Conservation (phyloP, 2,888 invertebrate genomes). For the Drosophila tanythrix region DNA sequence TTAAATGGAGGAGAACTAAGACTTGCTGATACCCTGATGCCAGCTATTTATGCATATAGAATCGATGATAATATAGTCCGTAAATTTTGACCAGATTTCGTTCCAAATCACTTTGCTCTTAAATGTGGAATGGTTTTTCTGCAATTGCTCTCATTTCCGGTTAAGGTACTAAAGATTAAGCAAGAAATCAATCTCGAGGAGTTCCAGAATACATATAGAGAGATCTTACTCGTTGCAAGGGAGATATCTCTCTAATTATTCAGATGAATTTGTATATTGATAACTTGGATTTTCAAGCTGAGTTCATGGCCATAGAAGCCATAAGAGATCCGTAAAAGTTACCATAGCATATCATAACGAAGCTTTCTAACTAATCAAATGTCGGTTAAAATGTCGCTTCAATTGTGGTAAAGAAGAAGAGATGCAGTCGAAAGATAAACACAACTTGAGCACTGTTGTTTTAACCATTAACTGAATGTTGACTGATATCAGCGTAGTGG, state of each 20-base stretch:
- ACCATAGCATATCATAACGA: neutral
- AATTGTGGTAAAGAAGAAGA: neutral
- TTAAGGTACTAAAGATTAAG: neutral
- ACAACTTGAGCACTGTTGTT: neutral
- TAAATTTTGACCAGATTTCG: no score
- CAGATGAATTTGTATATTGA: neutral
- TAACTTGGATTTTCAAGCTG: no score
- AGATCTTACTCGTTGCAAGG: neutral
- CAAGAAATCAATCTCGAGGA: neutral
- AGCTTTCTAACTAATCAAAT: neutral
- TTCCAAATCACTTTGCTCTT: no score
- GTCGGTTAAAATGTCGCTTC: neutral
- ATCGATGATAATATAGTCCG: no score
- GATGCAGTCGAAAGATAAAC: neutral
- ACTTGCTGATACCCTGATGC: no score
- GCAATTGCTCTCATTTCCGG: neutral
- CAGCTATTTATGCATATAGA: no score
- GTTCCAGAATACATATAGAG: neutral
- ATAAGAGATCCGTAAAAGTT: neutral
- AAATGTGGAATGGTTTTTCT: no score
- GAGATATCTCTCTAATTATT: neutral
- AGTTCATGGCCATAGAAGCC: no score
- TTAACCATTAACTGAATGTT: neutral
- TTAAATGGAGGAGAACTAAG: neutral
- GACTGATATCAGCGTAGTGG: neutral